Percentiles rank a stretch among this genome's conserved stretches.
phyloP scores from a whole-genome alignment of 2,888 invertebrate genomes.

The Sabellastarte sp. region DNA sequence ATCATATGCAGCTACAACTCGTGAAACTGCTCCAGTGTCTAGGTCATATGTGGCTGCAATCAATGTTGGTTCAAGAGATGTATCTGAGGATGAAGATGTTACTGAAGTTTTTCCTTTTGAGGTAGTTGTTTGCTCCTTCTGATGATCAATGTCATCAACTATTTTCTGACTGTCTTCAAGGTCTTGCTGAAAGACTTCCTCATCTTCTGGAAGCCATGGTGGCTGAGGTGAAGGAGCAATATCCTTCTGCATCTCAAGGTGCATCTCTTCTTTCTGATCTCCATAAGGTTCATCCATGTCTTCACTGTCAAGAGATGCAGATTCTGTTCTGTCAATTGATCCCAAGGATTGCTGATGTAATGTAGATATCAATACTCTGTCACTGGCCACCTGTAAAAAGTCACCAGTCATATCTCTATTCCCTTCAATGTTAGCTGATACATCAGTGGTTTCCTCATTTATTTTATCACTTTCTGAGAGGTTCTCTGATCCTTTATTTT shows the following conservation, averaged over 20 bases:
- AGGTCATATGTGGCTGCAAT: constrained; percentile 85
- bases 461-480: neutral
- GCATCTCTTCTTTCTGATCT: constrained; percentile 38
- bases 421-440: constrained; percentile 9
- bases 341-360: constrained; percentile 7
- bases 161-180: neutral
- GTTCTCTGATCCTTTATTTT: neutral
- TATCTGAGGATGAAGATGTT: constrained; percentile 71
- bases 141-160: constrained; percentile 28
- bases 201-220: neutral
- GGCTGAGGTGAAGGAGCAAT: constrained; percentile 23
- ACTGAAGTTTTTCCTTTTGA: constrained; percentile 24
- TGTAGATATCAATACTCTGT: too few species aligned
- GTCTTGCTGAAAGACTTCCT: neutral
- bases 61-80: constrained; percentile 78
- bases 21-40: constrained; percentile 60
- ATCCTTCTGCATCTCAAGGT: constrained; percentile 37
- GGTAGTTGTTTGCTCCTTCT: constrained; percentile 8
- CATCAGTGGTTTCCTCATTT: neutral
- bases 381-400: too few species aligned
- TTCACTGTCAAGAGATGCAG: constrained; percentile 50
- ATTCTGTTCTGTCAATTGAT: constrained; percentile 27
- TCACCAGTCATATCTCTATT: too few species aligned
- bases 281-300: constrained; percentile 34
- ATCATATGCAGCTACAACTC: constrained; percentile 55